Evolutionary conservation across 2,888 invertebrate species (phyloP).

Genomic region (Temnothorax rugatulus): DNA sequence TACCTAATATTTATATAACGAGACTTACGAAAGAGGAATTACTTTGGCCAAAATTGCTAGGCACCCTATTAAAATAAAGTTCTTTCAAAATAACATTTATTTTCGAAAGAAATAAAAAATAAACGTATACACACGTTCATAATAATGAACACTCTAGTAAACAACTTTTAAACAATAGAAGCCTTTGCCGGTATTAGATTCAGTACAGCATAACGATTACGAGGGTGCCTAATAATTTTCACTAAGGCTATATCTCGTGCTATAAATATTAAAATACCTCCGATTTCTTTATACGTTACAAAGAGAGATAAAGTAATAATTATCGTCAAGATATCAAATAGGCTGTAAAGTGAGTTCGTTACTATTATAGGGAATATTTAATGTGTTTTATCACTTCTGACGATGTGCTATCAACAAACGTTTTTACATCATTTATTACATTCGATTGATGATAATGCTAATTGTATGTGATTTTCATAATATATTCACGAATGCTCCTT

Average conservation of each 20-base stretch:
- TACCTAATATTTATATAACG: conserved; percentile 24
- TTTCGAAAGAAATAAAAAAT: too few species aligned
- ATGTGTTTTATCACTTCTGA: conserved; percentile 1
- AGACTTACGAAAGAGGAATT: background rate
- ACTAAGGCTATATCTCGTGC: background rate
- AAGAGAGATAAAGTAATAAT: conserved; percentile 2
- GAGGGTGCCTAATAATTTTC: too few species aligned
- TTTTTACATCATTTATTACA: conserved; percentile 15
- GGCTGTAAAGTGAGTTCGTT: conserved; percentile 27
- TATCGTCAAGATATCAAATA: background rate
- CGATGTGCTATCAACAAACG: background rate
- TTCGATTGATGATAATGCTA: background rate
- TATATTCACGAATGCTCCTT: conserved; percentile 8
- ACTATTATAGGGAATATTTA: conserved; percentile 14
- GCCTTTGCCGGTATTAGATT: too few species aligned
- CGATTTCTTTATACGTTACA: conserved; percentile 29
- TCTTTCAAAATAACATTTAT: too few species aligned
- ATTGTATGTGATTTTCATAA: background rate
- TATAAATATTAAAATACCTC: conserved; percentile 19
- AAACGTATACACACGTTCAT: too few species aligned
- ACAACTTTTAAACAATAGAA: too few species aligned
- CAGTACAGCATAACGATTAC: too few species aligned
- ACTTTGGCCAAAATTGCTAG: too few species aligned
- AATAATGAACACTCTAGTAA: too few species aligned
- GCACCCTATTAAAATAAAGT: too few species aligned